Evolutionary conservation across 2,113 vertebrate genomes (phyloP).

Genomic region (Delphinus delphis): DNA sequence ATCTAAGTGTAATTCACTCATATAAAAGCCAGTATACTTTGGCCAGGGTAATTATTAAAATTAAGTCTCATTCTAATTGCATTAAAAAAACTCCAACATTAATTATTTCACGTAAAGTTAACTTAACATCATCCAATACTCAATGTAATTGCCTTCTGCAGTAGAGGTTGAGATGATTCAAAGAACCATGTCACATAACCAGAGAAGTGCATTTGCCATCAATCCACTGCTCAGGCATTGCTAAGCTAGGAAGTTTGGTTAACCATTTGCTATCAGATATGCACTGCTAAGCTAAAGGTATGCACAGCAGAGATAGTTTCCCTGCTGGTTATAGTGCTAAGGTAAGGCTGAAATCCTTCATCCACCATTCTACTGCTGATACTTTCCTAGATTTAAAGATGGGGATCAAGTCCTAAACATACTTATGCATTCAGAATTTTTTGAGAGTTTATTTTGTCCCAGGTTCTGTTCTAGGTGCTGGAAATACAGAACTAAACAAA

Average conservation of each 20-base stretch:
- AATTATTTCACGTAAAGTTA: not conserved
- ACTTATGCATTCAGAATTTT: not conserved
- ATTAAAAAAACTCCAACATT: not conserved
- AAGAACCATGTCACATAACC: not conserved
- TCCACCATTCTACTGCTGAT: not conserved
- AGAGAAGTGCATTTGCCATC: not conserved
- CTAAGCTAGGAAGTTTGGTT: not conserved
- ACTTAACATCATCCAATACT: conserved; percentile 10
- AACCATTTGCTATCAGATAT: not conserved
- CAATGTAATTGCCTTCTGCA: not conserved
- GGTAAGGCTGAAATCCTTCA: not conserved
- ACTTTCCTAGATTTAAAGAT: not conserved
- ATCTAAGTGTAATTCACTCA: not conserved
- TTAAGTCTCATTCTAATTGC: not conserved
- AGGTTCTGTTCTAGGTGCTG: not conserved
- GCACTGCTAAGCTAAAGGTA: not conserved
- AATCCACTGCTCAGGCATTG: not conserved
- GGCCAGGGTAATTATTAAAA: conserved; percentile 19
- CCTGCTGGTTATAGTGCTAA: not conserved
- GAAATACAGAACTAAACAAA: not conserved
- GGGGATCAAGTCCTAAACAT: not conserved
- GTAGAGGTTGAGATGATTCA: not conserved
- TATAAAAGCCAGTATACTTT: conserved; percentile 6
- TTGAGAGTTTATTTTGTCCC: not conserved
- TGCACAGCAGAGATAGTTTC: not conserved